A percentile compares a stretch with the other conserved stretches of the same genome.
Evolutionary conservation across 2,113 vertebrate genomes (phyloP).

Genomic region (Strix aluco): DNA sequence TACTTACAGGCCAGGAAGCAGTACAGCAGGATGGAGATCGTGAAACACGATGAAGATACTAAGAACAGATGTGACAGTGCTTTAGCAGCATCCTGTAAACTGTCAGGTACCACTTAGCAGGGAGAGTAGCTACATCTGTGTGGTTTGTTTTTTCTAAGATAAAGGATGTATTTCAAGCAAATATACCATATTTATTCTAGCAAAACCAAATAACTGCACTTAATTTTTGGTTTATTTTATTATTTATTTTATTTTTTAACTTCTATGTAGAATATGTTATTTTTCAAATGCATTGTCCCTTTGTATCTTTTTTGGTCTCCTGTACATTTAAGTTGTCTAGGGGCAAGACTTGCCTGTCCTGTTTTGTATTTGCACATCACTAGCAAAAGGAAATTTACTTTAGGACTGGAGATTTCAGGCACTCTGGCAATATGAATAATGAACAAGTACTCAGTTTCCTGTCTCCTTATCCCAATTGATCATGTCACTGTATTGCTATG

Average conservation of each 20-base stretch:
- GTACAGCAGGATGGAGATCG: not conserved
- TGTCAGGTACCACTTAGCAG: not conserved
- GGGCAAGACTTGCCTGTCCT: not conserved
- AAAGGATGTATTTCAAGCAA: not conserved
- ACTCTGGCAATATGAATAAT: not conserved
- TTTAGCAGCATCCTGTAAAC: not conserved
- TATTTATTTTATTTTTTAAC: not conserved
- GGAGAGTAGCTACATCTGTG: not conserved
- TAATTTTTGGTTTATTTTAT: not conserved
- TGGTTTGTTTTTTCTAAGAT: not conserved
- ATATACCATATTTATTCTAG: not conserved
- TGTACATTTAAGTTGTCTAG: not conserved
- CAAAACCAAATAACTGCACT: not conserved
- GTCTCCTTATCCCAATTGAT: not conserved
- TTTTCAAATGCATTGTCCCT: not conserved
- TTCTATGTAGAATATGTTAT: not conserved
- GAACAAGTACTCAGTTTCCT: not conserved
- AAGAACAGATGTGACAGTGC: not conserved
- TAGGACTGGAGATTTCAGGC: not conserved
- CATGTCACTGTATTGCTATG: not conserved
- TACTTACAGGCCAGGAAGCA: not conserved
- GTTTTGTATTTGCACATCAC: not conserved
- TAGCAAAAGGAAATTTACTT: not conserved
- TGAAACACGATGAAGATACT: not conserved
- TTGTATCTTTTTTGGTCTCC: not conserved